Conservation (phyloP, 1,140 invertebrate species). For the Teleopsis dalmanni region DNA sequence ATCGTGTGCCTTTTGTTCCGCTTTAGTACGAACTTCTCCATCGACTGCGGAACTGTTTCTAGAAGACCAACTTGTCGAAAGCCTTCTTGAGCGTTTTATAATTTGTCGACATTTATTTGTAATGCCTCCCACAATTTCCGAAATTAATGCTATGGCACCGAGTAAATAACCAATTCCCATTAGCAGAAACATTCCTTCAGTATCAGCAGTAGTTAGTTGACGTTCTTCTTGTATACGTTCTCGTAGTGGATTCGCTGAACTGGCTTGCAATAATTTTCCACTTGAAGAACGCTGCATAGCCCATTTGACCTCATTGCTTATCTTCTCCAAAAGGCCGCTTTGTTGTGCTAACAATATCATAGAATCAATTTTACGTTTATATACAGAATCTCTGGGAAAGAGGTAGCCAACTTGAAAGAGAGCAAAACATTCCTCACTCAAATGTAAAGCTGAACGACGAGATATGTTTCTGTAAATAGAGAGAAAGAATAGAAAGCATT, state of each 20-base stretch:
- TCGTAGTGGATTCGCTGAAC: conserved; percentile 21
- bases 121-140: conserved; percentile 58
- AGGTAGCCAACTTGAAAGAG: conserved; percentile 56
- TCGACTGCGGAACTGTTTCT: conserved; percentile 17
- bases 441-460: conserved; percentile 57
- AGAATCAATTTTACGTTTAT: conserved; percentile 51
- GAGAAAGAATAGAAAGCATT: neutral
- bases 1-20: conserved; percentile 21
- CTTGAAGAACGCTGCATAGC: conserved; percentile 52
- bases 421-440: conserved; percentile 62
- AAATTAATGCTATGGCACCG: conserved; percentile 50
- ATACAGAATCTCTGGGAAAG: conserved; percentile 55
- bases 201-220: conserved; percentile 62
- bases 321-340: conserved; percentile 57
- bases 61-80: conserved; percentile 30
- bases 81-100: conserved; percentile 27
- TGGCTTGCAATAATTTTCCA: conserved; percentile 52
- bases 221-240: conserved; percentile 54
- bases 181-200: conserved; percentile 69
- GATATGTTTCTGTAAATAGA: conserved; percentile 33
- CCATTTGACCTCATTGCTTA: conserved; percentile 60
- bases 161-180: conserved; percentile 58
- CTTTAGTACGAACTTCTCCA: conserved; percentile 10
- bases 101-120: conserved; percentile 48
- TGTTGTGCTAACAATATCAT: conserved; percentile 55